Conservation (phyloP, 2,888 invertebrate genomes). For the Machimus rusticus region DNA sequence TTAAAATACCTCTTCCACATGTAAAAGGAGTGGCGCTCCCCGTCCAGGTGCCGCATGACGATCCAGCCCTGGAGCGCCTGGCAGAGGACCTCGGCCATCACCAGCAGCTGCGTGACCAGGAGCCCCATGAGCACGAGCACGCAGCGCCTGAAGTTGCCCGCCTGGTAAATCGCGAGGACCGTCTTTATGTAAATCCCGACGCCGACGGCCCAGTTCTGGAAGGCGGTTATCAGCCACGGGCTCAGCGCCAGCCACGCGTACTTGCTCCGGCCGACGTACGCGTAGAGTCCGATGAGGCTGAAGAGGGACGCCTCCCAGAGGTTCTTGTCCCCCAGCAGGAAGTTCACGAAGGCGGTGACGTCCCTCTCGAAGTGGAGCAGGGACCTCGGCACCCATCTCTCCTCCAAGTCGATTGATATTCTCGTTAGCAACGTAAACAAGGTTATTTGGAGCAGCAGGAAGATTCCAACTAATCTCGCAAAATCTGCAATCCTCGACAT, state of each 20-base stretch:
- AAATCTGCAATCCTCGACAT: background rate
- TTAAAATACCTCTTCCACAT: constrained; percentile 47
- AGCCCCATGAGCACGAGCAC: background rate
- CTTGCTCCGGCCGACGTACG: constrained; percentile 46
- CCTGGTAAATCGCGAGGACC: constrained; percentile 47
- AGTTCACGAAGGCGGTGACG: background rate
- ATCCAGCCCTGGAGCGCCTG: constrained; percentile 51
- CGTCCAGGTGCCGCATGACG: constrained; percentile 51
- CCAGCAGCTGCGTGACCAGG: constrained; percentile 49
- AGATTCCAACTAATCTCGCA: background rate
- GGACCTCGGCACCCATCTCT: background rate
- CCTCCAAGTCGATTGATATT: constrained; percentile 19
- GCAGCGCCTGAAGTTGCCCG: background rate
- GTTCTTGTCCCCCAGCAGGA: background rate
- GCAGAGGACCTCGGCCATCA: constrained; percentile 51
- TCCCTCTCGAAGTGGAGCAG: constrained; percentile 1
- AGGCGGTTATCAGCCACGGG: constrained; percentile 53
- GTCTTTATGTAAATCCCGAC: constrained; percentile 49
- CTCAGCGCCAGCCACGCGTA: constrained; percentile 51
- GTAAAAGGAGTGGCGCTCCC: constrained; percentile 50
- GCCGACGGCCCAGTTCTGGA: constrained; percentile 50
- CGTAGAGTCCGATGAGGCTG: background rate
- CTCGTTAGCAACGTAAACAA: constrained; percentile 7
- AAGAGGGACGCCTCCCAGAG: constrained; percentile 7
- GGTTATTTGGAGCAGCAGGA: background rate